Percentiles rank a stretch among this genome's conserved stretches.
These are phyloP conservation scores for Gymnarchus niloticus DNA, from an alignment of 2,113 vertebrate genomes.

Conservation along the genomic window DNA sequence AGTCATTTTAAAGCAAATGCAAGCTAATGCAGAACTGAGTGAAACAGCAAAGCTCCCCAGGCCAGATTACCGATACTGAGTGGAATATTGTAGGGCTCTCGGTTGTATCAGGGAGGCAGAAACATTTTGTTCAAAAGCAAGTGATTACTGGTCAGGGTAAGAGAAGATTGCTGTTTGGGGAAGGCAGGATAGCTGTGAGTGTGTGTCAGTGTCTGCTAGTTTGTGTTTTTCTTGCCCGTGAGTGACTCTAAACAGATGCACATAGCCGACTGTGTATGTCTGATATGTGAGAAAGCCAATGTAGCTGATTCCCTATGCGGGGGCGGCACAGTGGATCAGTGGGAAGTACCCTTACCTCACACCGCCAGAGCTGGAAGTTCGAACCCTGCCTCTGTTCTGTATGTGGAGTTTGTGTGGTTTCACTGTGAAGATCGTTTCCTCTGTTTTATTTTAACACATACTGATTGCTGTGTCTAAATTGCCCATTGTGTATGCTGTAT, in stretches of 20 bases:
- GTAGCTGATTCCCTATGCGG: background rate
- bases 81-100: background rate
- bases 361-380: background rate
- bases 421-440: too few relatives aligned
- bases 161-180: background rate
- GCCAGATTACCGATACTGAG: background rate
- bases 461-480: background rate
- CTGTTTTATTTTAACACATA: too few relatives aligned
- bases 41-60: background rate
- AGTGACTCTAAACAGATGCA: conserved; percentile 1
- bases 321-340: background rate
- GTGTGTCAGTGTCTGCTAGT: conserved; percentile 15
- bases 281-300: background rate
- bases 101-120: background rate
- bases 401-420: background rate
- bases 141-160: too few relatives aligned
- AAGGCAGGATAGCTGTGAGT: background rate
- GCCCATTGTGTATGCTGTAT: background rate
- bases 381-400: background rate
- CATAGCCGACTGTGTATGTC: conserved; percentile 14
- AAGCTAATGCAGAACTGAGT: background rate
- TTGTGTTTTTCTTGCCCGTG: background rate
- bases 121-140: background rate
- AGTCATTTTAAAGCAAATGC: background rate
- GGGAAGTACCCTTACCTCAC: background rate